phyloP scores from a whole-genome alignment of 37 sponge, comb jelly and placozoan genomes.

The Corticium candelabrum region DNA sequence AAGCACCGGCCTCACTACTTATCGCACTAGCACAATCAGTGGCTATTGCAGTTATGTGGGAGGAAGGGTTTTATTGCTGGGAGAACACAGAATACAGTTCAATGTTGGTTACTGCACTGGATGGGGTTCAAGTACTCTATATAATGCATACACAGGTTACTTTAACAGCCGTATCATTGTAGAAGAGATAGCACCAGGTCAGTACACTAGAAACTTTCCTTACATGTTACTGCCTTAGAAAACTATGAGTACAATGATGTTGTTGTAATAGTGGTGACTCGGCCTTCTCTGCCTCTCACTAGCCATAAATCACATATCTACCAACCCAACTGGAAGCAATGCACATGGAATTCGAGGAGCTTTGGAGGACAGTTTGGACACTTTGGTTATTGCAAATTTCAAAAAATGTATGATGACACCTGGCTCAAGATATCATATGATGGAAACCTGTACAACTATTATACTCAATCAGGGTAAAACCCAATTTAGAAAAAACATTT shows the following conservation, averaged over 20 bases:
- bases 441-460: background rate
- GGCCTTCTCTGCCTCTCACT: too few species aligned
- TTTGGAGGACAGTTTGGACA: background rate
- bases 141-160: background rate
- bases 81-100: background rate
- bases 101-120: constrained; percentile 5
- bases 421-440: background rate
- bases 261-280: too few species aligned
- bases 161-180: background rate
- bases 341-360: background rate
- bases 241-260: too few species aligned
- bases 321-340: background rate
- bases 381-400: background rate
- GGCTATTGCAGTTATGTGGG: background rate
- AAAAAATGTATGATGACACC: background rate
- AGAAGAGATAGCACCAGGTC: background rate
- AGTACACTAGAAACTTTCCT: background rate
- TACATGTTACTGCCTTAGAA: background rate
- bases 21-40: background rate
- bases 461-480: too few species aligned
- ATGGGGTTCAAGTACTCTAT: background rate
- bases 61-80: background rate
- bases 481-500: too few species aligned
- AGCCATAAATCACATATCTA: too few species aligned
- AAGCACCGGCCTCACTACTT: background rate